Evolutionary conservation across 2,113 vertebrate species (phyloP), one percentile per base, ranked within the genome.

Genomic region (Corythornis vintsioides): DNA sequence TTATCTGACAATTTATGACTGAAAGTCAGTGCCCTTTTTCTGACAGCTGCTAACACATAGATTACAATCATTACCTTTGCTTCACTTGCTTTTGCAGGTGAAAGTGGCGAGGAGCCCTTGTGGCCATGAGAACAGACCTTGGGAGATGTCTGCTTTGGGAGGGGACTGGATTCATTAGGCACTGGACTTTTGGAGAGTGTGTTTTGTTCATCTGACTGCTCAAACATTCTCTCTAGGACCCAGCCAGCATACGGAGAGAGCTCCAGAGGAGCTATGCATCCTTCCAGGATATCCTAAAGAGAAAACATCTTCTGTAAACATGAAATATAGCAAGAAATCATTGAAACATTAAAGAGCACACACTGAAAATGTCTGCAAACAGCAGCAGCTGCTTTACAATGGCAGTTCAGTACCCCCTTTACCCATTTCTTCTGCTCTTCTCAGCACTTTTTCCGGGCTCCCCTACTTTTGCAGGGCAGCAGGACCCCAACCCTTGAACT

Each of bases 171-270:
- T 14, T 71, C 83, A 8, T 57, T 63, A 1, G 88, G 74, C 0
- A 80, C 19, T 6, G 95, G 86, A 4, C 71, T 66, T 40, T 65
- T 42, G 3, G 89, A 90, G 9, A 43, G 22, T 33, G 69, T 0
- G 2, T 13, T 6, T 29, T 93, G 93, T 53, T 75, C 84, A 40
- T 79, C 77, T 2, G 45, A 29, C 0, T 61, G 77, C 11, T 56
- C 88, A 6, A 89, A 15, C 20, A 98, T 42, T 20, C 90, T 97
- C 67, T 98, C 98, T 9, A 98, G 94, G 28, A 98, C 96, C 98
- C 97, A 97, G 48, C 96, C 97, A 2, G 96, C 96, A 28, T 96
- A 97, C 4, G 94, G 38, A 7, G 98, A 98, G 2, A 98, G 94
- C 87, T 89, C 94, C 8, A 97, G 92, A 42, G 94, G 87, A 8